Base-by-base conservation (phyloP, 2,797 vertebrate species). In the Molossus molossus region DNA sequence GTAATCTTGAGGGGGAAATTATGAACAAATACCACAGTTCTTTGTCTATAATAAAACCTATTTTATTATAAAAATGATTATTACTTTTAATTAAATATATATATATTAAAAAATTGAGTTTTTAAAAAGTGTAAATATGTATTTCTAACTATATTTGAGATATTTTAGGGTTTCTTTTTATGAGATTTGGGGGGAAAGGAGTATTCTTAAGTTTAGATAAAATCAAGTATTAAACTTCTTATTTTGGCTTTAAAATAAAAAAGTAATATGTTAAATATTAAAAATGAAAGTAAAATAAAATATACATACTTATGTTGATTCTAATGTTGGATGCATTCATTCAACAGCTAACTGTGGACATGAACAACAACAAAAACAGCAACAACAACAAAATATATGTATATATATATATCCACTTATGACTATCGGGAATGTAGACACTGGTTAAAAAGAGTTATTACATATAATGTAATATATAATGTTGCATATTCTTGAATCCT, bases 1-100 rank as follows among this genome's bases (percentile, higher is more conserved):
- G 7, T 33, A 88, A 92, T 67, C 67, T 17, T 86, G 48, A 87
- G 17, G 9, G 8, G 62, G 12, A 45, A 64, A 95, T 94, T 95
- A 73, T 55, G 17, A 95, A 70, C 33, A 85, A 62, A 70, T 87
- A 79, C 3, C 25, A 77, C 7, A 48, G 5, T 48, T 55, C 4
- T 45, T 72, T 81, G 27, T 23, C 14, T 73, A 58, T n/a, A 84
- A 62, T 23, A 62, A 20, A 57, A 70, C 45, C 27, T 72, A 8
- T 55, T 80, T 77, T 14, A 0, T 11, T 81, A 5, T 83, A 57
- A 48, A 73, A 75, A 45, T 55, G 3, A 55, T 69, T 10, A 62
- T 88, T 91, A 67, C 37, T 60, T 90, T 75, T 79, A 37, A 45
- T 79, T 86, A 76, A 29, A 15, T 60, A 58, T 55, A 76, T 55